phyloP scores from a whole-genome alignment of 2,113 vertebrate species.

The Ginglymostoma cirratum region DNA sequence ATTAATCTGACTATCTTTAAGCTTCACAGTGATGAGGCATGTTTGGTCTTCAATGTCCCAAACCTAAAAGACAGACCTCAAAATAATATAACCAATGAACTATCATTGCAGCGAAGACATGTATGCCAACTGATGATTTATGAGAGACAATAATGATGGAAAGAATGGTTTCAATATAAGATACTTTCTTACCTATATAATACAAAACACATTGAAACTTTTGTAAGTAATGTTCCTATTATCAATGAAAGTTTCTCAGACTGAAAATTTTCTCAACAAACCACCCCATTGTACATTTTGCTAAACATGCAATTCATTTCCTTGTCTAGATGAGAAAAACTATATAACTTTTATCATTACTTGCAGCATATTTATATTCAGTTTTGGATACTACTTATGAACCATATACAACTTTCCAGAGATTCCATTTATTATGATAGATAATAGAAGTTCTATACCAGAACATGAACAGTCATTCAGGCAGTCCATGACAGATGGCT shows the following conservation, averaged over 20 bases:
- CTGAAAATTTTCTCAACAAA: not conserved
- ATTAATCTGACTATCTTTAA: conserved; percentile 43
- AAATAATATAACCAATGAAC: not conserved
- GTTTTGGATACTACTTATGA: not conserved
- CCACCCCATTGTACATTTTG: not conserved
- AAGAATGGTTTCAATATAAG: not conserved
- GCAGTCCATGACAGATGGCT: too few species aligned
- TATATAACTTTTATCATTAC: not conserved
- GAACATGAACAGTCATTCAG: too few species aligned
- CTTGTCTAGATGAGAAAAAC: not conserved
- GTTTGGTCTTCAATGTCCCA: conserved; percentile 46
- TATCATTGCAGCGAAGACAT: not conserved
- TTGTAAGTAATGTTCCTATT: not conserved
- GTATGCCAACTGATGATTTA: not conserved
- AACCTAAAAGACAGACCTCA: conserved; percentile 40
- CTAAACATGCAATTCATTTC: not conserved
- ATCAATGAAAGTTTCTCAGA: not conserved
- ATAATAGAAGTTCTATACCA: not conserved
- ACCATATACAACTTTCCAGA: not conserved
- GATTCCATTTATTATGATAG: not conserved
- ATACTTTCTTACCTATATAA: not conserved
- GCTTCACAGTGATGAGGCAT: conserved; percentile 43
- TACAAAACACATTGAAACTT: not conserved
- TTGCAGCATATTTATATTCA: not conserved
- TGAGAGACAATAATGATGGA: not conserved